Evolutionary conservation across 2,113 vertebrate genomes (phyloP).

Genomic region (Microcebus tavaratra): DNA sequence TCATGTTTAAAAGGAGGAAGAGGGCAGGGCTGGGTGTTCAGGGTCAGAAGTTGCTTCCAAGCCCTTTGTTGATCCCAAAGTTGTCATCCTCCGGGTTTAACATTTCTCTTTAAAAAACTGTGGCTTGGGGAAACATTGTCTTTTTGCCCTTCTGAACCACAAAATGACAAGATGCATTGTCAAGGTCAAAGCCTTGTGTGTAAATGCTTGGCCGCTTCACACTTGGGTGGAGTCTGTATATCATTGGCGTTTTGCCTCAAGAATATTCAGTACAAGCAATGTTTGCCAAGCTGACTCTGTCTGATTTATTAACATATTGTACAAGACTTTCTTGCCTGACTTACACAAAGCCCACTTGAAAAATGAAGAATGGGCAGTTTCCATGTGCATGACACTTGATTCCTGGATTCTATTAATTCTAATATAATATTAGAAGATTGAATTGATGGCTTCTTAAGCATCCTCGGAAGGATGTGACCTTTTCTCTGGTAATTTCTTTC

Average conservation of each 20-base stretch:
- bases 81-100: constrained; percentile 32
- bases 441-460: constrained; percentile 9
- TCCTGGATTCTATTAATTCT: not conserved
- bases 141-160: constrained; percentile 63
- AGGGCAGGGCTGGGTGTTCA: not conserved
- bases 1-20: not conserved
- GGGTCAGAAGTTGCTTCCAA: not conserved
- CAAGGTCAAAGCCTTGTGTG: not conserved
- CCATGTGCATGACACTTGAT: not conserved
- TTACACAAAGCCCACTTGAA: constrained; percentile 40
- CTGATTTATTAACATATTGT: constrained; percentile 73
- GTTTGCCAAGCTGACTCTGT: constrained; percentile 34
- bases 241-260: constrained; percentile 65
- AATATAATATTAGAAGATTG: not conserved
- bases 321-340: not conserved
- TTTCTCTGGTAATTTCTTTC: constrained; percentile 39
- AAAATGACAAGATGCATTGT: constrained; percentile 46
- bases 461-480: not conserved
- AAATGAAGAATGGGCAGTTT: constrained; percentile 45
- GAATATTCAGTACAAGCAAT: constrained; percentile 5
- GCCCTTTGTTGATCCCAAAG: not conserved
- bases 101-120: constrained; percentile 29
- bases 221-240: constrained; percentile 35
- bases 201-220: not conserved
- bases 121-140: constrained; percentile 17